Percentiles rank a stretch among this genome's conserved stretches.
Conservation (phyloP, 2,888 invertebrate genomes). For the Osmoderma eremita region DNA sequence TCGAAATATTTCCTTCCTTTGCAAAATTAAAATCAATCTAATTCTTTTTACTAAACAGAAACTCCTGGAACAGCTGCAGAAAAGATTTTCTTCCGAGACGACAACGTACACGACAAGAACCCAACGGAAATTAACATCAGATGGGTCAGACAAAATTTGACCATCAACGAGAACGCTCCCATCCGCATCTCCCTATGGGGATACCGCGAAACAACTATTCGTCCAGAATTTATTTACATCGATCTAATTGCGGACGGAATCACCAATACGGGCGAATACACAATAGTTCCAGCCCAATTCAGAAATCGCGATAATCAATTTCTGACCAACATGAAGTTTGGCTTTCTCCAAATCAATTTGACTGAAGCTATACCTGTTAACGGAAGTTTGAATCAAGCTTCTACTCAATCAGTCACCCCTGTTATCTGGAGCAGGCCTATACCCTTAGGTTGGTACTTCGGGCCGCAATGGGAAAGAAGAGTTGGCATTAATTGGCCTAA, state of each 20-base stretch:
- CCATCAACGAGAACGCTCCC: constrained; percentile 78
- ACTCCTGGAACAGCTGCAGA: constrained; percentile 89
- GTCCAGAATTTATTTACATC: constrained; percentile 84
- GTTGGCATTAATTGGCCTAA: constrained; percentile 86
- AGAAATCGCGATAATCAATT: constrained; percentile 75
- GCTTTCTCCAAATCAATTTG: constrained; percentile 87
- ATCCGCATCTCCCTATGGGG: constrained; percentile 90
- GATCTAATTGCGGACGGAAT: constrained; percentile 74
- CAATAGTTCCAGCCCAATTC: constrained; percentile 79
- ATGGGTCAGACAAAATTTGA: constrained; percentile 89
- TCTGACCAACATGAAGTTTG: constrained; percentile 82
- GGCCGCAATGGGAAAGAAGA: constrained; percentile 84
- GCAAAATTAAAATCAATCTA: too few relatives aligned
- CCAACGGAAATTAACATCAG: constrained; percentile 81
- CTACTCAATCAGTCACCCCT: constrained; percentile 55
- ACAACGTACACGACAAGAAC: constrained; percentile 76
- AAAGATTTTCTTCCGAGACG: constrained; percentile 82
- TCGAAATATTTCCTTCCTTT: too few relatives aligned
- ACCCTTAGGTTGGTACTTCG: constrained; percentile 93
- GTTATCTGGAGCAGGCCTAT: constrained; percentile 92
- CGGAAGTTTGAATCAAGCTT: constrained; percentile 56
- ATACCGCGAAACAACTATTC: constrained; percentile 84
- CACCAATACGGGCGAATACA: constrained; percentile 70
- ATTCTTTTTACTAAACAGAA: constrained; percentile 67
- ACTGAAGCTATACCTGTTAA: constrained; percentile 72